These are phyloP conservation scores for Lithophane ornitopus DNA, from an alignment of 2,888 invertebrate genomes.

Conservation along the genomic window DNA sequence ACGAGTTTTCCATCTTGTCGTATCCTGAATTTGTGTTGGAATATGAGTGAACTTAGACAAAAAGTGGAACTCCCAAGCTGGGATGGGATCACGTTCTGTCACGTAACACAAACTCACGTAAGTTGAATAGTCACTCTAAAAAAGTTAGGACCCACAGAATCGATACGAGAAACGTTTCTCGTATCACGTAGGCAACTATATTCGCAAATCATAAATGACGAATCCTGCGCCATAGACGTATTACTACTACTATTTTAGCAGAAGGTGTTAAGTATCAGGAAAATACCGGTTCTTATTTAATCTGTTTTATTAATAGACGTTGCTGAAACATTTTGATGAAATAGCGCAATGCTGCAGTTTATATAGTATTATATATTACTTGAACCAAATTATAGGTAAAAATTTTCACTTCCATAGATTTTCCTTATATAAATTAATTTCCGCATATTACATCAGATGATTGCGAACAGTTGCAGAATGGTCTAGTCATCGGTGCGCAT, in stretches of 20 bases:
- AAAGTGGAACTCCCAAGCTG: slow-evolving; percentile 21
- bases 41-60: slow-evolving; percentile 34
- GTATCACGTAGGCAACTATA: slow-evolving; percentile 75
- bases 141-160: slow-evolving; percentile 60
- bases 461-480: slow-evolving; percentile 62
- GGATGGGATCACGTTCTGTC: slow-evolving; percentile 47
- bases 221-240: slow-evolving; percentile 31
- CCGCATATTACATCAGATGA: slow-evolving; percentile 63
- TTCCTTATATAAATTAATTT: slow-evolving; percentile 27
- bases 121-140: slow-evolving; percentile 54
- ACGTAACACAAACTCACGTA: slow-evolving; percentile 61
- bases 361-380: background rate
- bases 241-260: slow-evolving; percentile 35
- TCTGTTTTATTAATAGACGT: slow-evolving; percentile 45
- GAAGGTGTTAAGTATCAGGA: slow-evolving; percentile 40
- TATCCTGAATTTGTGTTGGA: slow-evolving; percentile 12
- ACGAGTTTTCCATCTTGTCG: slow-evolving; percentile 13
- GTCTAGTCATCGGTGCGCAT: slow-evolving; percentile 69
- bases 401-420: background rate
- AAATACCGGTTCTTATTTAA: slow-evolving; percentile 50
- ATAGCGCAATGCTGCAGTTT: slow-evolving; percentile 20
- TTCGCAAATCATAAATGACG: slow-evolving; percentile 46
- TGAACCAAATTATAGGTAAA: background rate
- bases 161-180: slow-evolving; percentile 72
- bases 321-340: slow-evolving; percentile 27